Evolutionary conservation across 2,113 vertebrate genomes (phyloP), one percentile per base, ranked within the genome.

Genomic region (Cyanoderma ruficeps): DNA sequence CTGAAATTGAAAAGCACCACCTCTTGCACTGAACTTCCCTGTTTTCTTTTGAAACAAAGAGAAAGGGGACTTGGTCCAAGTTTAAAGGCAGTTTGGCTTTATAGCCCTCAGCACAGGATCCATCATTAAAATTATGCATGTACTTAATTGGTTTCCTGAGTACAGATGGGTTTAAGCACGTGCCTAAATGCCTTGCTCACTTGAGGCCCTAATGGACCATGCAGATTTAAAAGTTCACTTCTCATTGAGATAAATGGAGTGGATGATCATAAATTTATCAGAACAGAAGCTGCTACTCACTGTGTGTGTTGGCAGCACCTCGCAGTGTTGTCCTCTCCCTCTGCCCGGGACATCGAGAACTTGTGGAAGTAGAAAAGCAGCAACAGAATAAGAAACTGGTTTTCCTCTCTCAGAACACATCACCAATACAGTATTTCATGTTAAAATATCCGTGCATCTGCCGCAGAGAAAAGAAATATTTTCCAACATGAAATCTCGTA

Each of bases 231-330:
- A 96, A 87, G 83, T 94, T 96, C 61, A 59, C 28, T 44, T 86
- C 68, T 95, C 89, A 94, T 94, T 94, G 91, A 95, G 93, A 96
- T 92, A 93, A 94, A 95, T 94, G 68, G 68, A 52, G 68, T 78
- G 60, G 59, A 78, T 95, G 90, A 92, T 91, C 47, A 76, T 77
- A 94, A 82, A 94, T 96, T 87, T 57, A 86, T 90, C 82, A 90
- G 79, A 76, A 83, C 15, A 83, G 55, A 83, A 92, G 82, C 75
- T 90, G 47, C 47, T 91, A 18, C 76, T 93, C 13, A 7, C 39
- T 88, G 39, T 35, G 3, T 59, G 6, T 23, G 20, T 68, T 56
- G 39, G 44, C 27, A 92, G 41, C 13, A 71, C 23, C 56, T 60
- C 49, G 27, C 50, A 56, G 11, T 15, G 14, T 52, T 72, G 52